Evolutionary conservation across 1,140 invertebrate species (phyloP), one percentile per base, ranked within the genome.

Genomic region (Tribolium madens): DNA sequence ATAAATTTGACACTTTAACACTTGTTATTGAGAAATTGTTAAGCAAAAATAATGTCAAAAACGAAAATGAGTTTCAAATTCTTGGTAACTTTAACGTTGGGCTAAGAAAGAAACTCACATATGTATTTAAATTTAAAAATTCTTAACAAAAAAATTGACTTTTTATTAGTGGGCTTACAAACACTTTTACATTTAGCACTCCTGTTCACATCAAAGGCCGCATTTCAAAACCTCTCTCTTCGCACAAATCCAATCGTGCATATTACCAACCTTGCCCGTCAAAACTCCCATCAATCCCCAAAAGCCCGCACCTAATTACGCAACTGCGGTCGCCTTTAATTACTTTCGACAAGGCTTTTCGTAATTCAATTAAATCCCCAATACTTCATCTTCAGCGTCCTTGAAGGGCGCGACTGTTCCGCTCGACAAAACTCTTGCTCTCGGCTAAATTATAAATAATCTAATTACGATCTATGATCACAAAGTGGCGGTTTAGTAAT

Each of bases 391-490:
- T 6, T 26, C 0, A 33, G 10, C 26, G 18, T 13, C 21, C 10
- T 33, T 42, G 36, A 42, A 18, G 21, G 21, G 31, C 53, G 17
- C 26, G 10, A 13, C 14, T 81, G 78, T 79, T 79, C 80, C 80
- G 80, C 80, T 60, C 76, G 52, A 64, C 68, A 73, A 75, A 73
- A 78, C 76, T 70, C 73, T 46, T 75, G 74, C 76, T 73, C 78
- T 75, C 53, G 72, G 68, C 77, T 76, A 82, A 77, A 76, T 76
- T 80, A 80, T 81, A 81, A 83, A 83, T 83, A 83, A 81, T 83
- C 81, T 83, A 83, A 83, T 83, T 83, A 83, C 77, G 73, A 81
- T 79, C 80, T 76, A 78, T 77, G 77, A 76, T 78, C 77, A 70
- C 77, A 81, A 80, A 82, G 78, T 81, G 80, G 81, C 74, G 77